Percentiles rank a stretch among this genome's conserved stretches.
These are phyloP conservation scores for Laticauda laticaudata DNA, from an alignment of 2,113 vertebrate genomes.

Conservation along the genomic window DNA sequence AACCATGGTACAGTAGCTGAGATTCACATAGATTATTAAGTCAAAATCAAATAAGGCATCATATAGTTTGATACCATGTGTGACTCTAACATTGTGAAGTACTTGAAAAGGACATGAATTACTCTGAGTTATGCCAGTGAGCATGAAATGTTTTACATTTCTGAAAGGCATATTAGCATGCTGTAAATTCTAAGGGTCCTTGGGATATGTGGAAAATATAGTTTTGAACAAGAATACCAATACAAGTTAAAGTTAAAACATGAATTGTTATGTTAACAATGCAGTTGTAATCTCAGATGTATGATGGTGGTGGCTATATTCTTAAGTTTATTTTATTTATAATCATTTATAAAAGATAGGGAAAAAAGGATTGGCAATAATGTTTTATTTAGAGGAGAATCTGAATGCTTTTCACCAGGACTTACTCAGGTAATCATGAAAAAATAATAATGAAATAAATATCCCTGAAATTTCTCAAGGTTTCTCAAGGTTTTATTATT, in stretches of 20 bases:
- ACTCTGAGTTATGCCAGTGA: neutral
- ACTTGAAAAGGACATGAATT: neutral
- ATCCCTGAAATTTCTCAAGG: neutral
- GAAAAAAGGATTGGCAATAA: neutral
- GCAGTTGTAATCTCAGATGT: neutral
- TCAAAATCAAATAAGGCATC: neutral
- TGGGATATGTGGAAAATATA: neutral
- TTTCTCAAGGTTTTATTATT: neutral
- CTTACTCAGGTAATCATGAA: neutral
- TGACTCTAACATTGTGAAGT: neutral
- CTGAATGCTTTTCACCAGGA: neutral
- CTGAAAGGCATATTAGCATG: neutral
- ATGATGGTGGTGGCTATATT: neutral
- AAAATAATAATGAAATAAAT: neutral
- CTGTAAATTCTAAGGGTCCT: neutral
- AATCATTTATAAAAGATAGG: neutral
- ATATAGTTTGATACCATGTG: neutral
- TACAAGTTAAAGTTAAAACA: neutral
- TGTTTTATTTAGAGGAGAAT: neutral
- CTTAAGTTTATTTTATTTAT: neutral
- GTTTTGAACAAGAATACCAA: neutral
- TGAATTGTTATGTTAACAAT: neutral
- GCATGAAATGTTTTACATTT: neutral
- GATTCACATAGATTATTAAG: neutral
- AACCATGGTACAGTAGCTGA: neutral